phyloP scores from a whole-genome alignment of 2,797 vertebrate species.

The Petrocephalus sullivani region DNA sequence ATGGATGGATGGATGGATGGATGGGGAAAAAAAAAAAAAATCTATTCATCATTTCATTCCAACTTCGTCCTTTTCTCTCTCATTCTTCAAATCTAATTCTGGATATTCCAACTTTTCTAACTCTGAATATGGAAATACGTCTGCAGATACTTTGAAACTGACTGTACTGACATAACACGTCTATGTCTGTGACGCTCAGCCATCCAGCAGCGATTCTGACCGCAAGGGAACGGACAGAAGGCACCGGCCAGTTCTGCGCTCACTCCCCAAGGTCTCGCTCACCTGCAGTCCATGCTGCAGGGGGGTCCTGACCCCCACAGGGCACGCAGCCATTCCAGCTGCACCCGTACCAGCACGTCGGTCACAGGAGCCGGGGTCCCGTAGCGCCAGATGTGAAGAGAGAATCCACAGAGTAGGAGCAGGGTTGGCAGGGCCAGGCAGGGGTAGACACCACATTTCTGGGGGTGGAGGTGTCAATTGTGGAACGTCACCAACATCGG shows the following conservation, averaged over 20 bases:
- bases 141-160: neutral
- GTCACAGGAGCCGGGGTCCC: slow-evolving; percentile 54
- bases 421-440: slow-evolving; percentile 51
- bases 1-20: neutral
- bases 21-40: neutral
- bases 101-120: neutral
- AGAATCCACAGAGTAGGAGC: slow-evolving; percentile 53
- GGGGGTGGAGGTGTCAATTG: neutral
- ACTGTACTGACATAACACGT: neutral
- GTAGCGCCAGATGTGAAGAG: slow-evolving; percentile 60
- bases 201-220: neutral
- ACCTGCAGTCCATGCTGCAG: slow-evolving; percentile 64
- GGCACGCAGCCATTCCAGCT: slow-evolving; percentile 58
- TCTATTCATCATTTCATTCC: neutral
- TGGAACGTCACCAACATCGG: neutral
- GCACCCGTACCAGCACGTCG: slow-evolving; percentile 55
- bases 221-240: too few species aligned
- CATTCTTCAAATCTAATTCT: neutral
- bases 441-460: slow-evolving; percentile 42
- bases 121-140: neutral
- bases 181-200: neutral
- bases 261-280: slow-evolving; percentile 28
- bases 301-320: slow-evolving; percentile 43
- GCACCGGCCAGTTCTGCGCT: neutral
- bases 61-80: neutral